These are phyloP conservation scores for Pyralis farinalis DNA, from an alignment of 2,888 invertebrate species.

Conservation along the genomic window DNA sequence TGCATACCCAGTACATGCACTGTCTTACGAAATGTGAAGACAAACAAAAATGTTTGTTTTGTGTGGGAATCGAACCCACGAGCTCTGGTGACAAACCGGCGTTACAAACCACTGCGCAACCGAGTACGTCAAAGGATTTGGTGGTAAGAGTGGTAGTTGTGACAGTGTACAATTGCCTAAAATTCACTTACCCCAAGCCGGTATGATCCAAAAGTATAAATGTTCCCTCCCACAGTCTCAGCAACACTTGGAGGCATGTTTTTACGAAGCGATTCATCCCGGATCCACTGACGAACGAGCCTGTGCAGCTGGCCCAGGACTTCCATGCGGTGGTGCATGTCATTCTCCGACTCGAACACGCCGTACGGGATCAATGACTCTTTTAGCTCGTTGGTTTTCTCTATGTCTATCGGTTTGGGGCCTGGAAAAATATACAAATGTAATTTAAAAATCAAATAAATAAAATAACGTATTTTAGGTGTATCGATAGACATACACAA, in stretches of 20 bases:
- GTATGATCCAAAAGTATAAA: slow-evolving; percentile 99
- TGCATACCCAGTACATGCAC: too few relatives aligned
- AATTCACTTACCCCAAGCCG: slow-evolving; percentile 86
- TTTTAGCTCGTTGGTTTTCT: slow-evolving; percentile 88
- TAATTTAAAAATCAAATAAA: too few relatives aligned
- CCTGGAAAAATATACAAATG: slow-evolving; percentile 46
- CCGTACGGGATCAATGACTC: slow-evolving; percentile 90
- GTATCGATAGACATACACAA: too few relatives aligned
- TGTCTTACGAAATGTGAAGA: too few relatives aligned
- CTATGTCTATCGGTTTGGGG: slow-evolving; percentile 89
- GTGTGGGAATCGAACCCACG: too few relatives aligned
- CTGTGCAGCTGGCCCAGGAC: slow-evolving; percentile 92
- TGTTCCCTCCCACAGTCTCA: slow-evolving; percentile 97
- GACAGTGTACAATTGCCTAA: not conserved
- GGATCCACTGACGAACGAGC: slow-evolving; percentile 96
- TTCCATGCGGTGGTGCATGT: slow-evolving; percentile 94
- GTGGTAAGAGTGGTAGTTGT: too few relatives aligned
- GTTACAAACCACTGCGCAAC: too few relatives aligned
- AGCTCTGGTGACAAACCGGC: too few relatives aligned
- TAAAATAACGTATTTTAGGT: too few relatives aligned
- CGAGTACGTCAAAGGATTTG: too few relatives aligned
- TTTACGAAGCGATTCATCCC: slow-evolving; percentile 91
- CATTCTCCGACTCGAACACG: slow-evolving; percentile 94
- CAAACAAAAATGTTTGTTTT: too few relatives aligned
- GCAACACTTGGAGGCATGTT: slow-evolving; percentile 96